Conservation (phyloP, 1,140 invertebrate genomes). For the Lucilia cuprina region DNA sequence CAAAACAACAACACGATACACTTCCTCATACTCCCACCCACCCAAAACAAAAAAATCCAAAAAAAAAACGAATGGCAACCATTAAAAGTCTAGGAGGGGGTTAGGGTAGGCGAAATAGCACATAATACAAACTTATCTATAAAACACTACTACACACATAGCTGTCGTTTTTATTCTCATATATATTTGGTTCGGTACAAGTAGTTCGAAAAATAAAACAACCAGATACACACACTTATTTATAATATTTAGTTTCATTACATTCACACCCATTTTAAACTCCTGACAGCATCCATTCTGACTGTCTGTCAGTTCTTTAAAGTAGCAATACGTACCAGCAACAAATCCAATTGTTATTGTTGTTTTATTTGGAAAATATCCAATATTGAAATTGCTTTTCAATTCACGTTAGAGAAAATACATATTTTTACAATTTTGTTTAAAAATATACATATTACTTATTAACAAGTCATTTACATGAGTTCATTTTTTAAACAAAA, state of each 20-base stretch:
- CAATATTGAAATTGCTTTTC: neutral
- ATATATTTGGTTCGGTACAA: neutral
- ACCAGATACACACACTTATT: neutral
- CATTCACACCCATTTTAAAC: conserved; percentile 14
- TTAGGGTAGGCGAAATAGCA: neutral
- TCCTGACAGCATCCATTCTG: neutral
- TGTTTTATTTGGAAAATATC: neutral
- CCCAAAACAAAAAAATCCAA: neutral
- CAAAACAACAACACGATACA: neutral
- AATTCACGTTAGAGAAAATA: neutral
- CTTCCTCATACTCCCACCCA: neutral
- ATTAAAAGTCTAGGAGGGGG: neutral
- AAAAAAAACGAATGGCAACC: neutral
- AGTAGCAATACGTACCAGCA: neutral
- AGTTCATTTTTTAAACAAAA: too few species aligned
- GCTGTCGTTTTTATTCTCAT: too few species aligned
- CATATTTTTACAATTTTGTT: neutral
- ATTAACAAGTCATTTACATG: too few species aligned
- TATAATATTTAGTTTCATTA: neutral
- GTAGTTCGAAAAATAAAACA: neutral
- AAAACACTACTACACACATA: neutral
- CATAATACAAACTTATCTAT: neutral
- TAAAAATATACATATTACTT: too few species aligned
- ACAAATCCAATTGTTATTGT: neutral
- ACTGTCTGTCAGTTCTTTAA: neutral